A percentile compares a stretch with the other conserved stretches of the same genome.
These are phyloP conservation scores for Rhopalosiphum nymphaeae DNA, from an alignment of 2,888 invertebrate genomes.

Conservation along the genomic window DNA sequence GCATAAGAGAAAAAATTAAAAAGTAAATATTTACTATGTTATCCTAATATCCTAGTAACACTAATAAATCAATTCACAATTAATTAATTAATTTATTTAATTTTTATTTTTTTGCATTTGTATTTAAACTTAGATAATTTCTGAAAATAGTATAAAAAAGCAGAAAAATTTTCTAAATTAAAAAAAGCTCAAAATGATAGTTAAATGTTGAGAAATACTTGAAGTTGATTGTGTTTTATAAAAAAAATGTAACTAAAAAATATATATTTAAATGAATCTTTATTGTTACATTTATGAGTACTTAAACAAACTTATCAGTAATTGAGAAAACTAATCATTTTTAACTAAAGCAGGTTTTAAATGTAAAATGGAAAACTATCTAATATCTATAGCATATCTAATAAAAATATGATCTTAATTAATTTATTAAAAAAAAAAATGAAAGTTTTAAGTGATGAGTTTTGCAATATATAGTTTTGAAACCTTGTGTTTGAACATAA, in stretches of 20 bases:
- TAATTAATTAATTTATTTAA: neutral
- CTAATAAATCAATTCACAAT: neutral
- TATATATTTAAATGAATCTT: neutral
- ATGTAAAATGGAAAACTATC: neutral
- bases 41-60: neutral
- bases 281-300: neutral
- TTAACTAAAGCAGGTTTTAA: neutral
- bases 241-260: neutral
- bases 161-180: too few relatives aligned
- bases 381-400: neutral
- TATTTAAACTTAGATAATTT: neutral
- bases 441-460: neutral
- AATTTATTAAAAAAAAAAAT: neutral
- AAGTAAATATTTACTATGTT: neutral
- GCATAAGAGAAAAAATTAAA: neutral
- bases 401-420: neutral
- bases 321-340: neutral
- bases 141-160: neutral
- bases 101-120: too few relatives aligned
- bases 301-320: neutral
- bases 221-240: neutral
- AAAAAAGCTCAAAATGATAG: neutral
- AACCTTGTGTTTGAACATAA: constrained; percentile 64
- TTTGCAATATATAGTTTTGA: constrained; percentile 33
- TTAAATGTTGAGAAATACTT: neutral